These are phyloP conservation scores for Cremastobaeus sp. DNA, from an alignment of 2,888 invertebrate species.

Conservation along the genomic window DNA sequence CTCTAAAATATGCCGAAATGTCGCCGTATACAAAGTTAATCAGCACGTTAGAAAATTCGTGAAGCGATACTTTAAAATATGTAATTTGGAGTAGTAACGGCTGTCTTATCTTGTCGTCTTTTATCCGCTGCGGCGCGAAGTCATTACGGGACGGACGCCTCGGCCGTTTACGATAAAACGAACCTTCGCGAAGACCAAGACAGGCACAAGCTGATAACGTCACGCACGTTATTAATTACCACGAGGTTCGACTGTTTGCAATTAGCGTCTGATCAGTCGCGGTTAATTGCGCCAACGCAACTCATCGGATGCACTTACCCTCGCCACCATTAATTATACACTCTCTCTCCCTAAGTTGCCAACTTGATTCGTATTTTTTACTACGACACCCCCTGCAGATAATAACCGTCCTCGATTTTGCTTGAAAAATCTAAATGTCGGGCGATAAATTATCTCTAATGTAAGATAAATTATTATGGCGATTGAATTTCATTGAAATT, in stretches of 20 bases:
- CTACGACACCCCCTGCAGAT: conserved; percentile 39
- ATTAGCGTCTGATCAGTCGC: conserved; percentile 73
- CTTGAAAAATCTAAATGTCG: conserved; percentile 21
- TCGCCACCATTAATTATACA: conserved; percentile 60
- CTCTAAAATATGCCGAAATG: not conserved
- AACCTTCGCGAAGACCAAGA: conserved; percentile 43
- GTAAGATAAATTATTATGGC: conserved; percentile 8
- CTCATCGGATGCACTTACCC: conserved; percentile 63
- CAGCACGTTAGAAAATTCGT: conserved; percentile 20
- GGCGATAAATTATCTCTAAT: conserved; percentile 26
- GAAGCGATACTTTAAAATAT: conserved; percentile 28
- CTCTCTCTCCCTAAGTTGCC: conserved; percentile 15
- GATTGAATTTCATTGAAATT: conserved; percentile 30
- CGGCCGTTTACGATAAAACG: conserved; percentile 60
- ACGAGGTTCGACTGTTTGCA: conserved; percentile 70
- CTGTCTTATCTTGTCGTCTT: conserved; percentile 54
- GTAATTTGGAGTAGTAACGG: conserved; percentile 47
- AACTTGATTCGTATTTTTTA: conserved; percentile 38
- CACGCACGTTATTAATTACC: conserved; percentile 73
- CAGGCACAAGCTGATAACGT: conserved; percentile 68
- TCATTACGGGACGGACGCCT: conserved; percentile 52
- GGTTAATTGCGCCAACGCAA: conserved; percentile 70
- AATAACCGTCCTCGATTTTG: conserved; percentile 38
- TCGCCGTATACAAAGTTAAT: conserved; percentile 19
- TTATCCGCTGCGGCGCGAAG: conserved; percentile 52